These are phyloP conservation scores for Solenodon paradoxus DNA, from an alignment of 2,113 vertebrate genomes.

Conservation along the genomic window DNA sequence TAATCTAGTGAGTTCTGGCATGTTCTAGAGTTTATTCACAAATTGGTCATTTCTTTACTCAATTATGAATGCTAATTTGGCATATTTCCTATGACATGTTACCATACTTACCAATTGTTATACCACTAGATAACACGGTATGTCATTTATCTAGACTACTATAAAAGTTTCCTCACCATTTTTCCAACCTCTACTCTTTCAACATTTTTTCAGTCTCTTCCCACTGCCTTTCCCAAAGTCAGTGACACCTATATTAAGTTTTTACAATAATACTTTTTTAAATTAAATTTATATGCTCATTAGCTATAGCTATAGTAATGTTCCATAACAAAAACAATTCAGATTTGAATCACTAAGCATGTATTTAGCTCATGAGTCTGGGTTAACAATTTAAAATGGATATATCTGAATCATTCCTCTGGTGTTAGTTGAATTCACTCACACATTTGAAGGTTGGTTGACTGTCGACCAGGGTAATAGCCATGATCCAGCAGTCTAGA, in stretches of 20 bases:
- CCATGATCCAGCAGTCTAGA: neutral
- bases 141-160: neutral
- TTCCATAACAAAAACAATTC: neutral
- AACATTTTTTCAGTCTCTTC: neutral
- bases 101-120: neutral
- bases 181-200: neutral
- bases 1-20: neutral
- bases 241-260: neutral
- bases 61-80: neutral
- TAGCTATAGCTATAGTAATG: neutral
- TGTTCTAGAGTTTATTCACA: neutral
- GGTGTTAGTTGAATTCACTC: neutral
- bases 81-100: neutral
- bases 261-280: neutral
- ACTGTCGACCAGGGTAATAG: neutral
- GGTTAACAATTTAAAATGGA: neutral
- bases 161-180: neutral
- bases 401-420: neutral
- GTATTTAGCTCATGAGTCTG: neutral
- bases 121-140: neutral
- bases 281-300: neutral
- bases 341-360: neutral
- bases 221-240: neutral
- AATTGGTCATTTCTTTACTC: neutral
- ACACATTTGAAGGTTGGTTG: neutral